These are phyloP conservation scores for Porites australiensis DNA, from an alignment of 64 coral and sea anemone species.

Conservation along the genomic window DNA sequence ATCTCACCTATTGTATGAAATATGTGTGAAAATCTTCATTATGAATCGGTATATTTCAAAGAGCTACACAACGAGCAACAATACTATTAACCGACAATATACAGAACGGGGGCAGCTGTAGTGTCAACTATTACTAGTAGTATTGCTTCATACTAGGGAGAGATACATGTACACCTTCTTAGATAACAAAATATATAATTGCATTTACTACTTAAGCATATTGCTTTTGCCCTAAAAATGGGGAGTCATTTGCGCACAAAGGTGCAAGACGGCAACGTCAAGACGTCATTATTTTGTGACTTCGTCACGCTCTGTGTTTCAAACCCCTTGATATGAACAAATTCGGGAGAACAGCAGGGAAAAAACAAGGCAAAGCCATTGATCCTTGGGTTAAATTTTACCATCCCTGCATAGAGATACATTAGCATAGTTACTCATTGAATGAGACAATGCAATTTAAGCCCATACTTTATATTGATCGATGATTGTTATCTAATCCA, in stretches of 20 bases:
- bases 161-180: neutral
- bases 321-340: conserved; percentile 5
- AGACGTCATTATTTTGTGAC: neutral
- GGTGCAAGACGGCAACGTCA: too few species aligned
- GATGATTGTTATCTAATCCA: neutral
- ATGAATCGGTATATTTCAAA: too few species aligned
- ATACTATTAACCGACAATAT: too few species aligned
- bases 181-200: neutral
- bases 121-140: too few species aligned
- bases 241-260: conserved; percentile 8
- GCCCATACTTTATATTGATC: neutral
- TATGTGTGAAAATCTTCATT: too few species aligned
- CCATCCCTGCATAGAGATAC: conserved; percentile 10
- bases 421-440: neutral
- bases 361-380: neutral
- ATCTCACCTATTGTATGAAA: too few species aligned
- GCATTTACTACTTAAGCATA: too few species aligned
- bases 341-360: neutral
- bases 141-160: conserved; percentile 10
- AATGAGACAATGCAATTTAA: conserved; percentile 10
- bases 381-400: conserved; percentile 10
- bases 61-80: too few species aligned
- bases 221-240: neutral
- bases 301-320: neutral
- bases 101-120: too few species aligned